Conservation (phyloP, 2,113 vertebrate genomes). For the Beaufortia kweichowensis region DNA sequence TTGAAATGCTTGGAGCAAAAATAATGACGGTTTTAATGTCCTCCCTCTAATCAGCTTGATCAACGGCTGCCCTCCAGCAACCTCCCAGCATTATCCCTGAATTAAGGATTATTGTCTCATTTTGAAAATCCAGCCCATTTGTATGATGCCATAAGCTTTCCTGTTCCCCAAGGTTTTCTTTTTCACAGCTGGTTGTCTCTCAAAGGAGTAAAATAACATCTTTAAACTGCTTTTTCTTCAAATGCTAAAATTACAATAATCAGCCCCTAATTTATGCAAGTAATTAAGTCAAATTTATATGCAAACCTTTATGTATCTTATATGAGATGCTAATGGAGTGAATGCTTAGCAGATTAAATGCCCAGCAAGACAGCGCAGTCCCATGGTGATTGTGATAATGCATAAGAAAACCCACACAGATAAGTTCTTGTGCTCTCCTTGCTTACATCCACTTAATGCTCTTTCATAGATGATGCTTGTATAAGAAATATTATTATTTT, state of each 20-base stretch:
- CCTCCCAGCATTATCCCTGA: conserved; percentile 44
- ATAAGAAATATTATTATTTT: no score
- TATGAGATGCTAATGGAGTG: conserved; percentile 52
- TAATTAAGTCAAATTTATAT: conserved; percentile 47
- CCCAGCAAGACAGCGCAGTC: conserved; percentile 41
- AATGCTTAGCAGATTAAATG: conserved; percentile 49
- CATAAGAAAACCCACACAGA: conserved; percentile 34
- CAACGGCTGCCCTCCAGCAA: conserved; percentile 49
- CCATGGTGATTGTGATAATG: conserved; percentile 47
- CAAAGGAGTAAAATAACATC: conserved; percentile 21
- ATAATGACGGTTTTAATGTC: conserved; percentile 51
- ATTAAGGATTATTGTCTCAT: conserved; percentile 48
- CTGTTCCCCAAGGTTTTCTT: conserved; percentile 4
- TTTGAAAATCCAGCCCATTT: conserved; percentile 39
- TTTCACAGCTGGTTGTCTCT: neutral
- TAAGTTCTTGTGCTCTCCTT: neutral
- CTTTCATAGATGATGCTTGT: neutral
- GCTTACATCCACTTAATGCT: neutral
- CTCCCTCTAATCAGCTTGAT: conserved; percentile 47
- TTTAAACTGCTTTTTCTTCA: conserved; percentile 9
- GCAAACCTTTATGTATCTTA: conserved; percentile 42
- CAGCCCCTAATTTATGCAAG: conserved; percentile 40
- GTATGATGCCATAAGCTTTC: conserved; percentile 16
- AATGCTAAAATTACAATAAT: conserved; percentile 33
- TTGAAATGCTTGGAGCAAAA: conserved; percentile 27